Evolutionary conservation across 2,113 vertebrate genomes (phyloP).

Genomic region (Cyanoramphus novaezelandiae): DNA sequence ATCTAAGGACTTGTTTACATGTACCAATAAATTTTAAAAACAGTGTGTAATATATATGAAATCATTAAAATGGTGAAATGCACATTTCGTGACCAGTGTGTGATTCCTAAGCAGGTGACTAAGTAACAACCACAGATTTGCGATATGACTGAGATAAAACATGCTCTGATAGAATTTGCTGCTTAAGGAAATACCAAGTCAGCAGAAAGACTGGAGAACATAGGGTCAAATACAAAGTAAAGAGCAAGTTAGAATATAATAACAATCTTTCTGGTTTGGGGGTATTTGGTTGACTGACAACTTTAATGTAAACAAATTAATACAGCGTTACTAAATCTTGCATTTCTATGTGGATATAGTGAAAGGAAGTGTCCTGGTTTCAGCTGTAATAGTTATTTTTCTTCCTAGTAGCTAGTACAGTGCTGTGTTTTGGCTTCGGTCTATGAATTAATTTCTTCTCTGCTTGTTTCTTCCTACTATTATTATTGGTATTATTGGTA

Average conservation of each 20-base stretch:
- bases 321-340: not conserved
- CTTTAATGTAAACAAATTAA: not conserved
- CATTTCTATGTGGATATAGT: not conserved
- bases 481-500: not conserved
- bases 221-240: not conserved
- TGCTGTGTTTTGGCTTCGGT: not conserved
- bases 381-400: not conserved
- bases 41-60: not conserved
- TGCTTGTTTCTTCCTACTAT: not conserved
- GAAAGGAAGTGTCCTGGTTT: not conserved
- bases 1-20: not conserved
- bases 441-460: not conserved
- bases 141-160: not conserved
- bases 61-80: not conserved
- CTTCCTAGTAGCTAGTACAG: not conserved
- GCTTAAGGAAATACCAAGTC: not conserved
- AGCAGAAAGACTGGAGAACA: not conserved
- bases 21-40: not conserved
- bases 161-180: not conserved
- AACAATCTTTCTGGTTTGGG: not conserved
- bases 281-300: not conserved
- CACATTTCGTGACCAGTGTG: not conserved
- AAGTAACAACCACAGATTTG: not conserved
- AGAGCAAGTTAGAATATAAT: not conserved
- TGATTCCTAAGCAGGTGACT: not conserved